Evolutionary conservation across 1,140 invertebrate species (phyloP).

Genomic region (Drosophila sucinea): DNA sequence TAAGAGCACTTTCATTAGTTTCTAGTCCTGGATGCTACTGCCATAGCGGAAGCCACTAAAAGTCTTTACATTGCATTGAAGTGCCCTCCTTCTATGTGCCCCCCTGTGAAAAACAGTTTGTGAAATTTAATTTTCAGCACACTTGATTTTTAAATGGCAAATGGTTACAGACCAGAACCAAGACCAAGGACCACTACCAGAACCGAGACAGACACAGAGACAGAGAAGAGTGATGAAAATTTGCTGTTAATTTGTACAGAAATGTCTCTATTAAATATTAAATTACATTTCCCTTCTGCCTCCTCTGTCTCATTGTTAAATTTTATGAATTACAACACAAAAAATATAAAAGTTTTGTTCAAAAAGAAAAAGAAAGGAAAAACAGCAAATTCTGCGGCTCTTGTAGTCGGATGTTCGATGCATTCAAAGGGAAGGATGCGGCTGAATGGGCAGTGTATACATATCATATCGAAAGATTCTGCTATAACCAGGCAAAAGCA

Average conservation of each 20-base stretch:
- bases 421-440: constrained; percentile 67
- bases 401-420: constrained; percentile 58
- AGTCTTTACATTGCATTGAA: constrained; percentile 61
- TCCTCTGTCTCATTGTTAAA: constrained; percentile 32
- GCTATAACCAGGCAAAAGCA: constrained; percentile 7
- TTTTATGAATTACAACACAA: constrained; percentile 60
- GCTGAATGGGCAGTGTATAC: constrained; percentile 50
- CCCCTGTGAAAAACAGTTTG: constrained; percentile 51
- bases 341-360: constrained; percentile 39
- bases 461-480: constrained; percentile 43
- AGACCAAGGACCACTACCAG: no score
- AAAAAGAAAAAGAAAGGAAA: neutral
- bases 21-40: constrained; percentile 28
- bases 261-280: constrained; percentile 74
- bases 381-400: constrained; percentile 25
- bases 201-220: neutral
- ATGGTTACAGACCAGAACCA: neutral
- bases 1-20: constrained; percentile 68
- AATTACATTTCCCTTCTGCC: constrained; percentile 30
- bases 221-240: constrained; percentile 29
- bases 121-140: constrained; percentile 74
- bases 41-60: constrained; percentile 53
- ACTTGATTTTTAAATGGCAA: constrained; percentile 65
- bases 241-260: constrained; percentile 67
- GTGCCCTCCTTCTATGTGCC: constrained; percentile 7